Percentiles rank a stretch among this genome's conserved stretches.
Evolutionary conservation across 2,888 invertebrate species (phyloP).

Genomic region (Drosophila lacicola): DNA sequence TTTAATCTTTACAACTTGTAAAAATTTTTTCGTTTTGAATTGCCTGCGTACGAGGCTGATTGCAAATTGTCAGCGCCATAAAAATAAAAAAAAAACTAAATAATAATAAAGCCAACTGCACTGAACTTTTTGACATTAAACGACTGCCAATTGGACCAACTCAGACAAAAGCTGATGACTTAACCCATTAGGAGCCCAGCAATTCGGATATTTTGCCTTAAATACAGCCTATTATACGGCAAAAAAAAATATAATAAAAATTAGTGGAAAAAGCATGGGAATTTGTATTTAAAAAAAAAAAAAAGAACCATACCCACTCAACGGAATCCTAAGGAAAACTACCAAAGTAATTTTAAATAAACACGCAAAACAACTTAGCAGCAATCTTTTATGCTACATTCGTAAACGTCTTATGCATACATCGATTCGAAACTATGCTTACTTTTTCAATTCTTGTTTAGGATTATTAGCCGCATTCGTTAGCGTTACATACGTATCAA

Average conservation of each 20-base stretch:
- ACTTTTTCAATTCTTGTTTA: background rate
- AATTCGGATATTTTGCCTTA: background rate
- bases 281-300: no score
- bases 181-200: constrained; percentile 25
- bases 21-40: constrained; percentile 51
- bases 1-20: constrained; percentile 80
- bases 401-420: no score
- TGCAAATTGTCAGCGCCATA: constrained; percentile 66
- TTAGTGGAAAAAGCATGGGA: no score
- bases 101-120: constrained; percentile 38
- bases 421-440: background rate
- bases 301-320: no score
- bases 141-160: constrained; percentile 34
- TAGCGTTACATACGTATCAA: no score
- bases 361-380: no score
- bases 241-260: background rate
- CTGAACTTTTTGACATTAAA: constrained; percentile 44
- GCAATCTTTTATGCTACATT: no score
- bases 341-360: no score
- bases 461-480: no score
- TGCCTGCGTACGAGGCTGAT: constrained; percentile 51
- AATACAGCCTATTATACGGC: background rate
- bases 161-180: constrained; percentile 36
- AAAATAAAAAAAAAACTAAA: constrained; percentile 15
- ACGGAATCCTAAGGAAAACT: no score